Percentiles rank a stretch among this genome's conserved stretches.
Evolutionary conservation across 2,888 invertebrate species (phyloP).

Genomic region (Luperina testacea): DNA sequence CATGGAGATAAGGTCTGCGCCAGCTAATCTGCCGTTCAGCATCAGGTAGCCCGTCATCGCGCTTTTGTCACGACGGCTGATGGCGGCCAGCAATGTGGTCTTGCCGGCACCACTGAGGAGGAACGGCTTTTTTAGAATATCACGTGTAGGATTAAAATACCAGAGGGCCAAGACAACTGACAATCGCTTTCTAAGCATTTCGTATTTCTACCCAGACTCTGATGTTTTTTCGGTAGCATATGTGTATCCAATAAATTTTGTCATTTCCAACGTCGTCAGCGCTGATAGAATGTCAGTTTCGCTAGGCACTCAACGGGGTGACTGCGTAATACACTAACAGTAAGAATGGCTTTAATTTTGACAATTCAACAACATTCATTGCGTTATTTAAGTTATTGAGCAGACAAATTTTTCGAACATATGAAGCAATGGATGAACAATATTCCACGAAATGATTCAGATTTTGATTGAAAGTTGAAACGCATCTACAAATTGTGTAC

Average conservation of each 20-base stretch:
- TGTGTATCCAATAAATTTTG: neutral
- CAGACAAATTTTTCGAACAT: neutral
- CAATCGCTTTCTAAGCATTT: neutral
- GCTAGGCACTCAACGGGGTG: neutral
- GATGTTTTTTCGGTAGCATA: neutral
- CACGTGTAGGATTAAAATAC: neutral
- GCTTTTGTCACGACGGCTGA: constrained; percentile 93
- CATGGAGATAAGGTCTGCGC: constrained; percentile 92
- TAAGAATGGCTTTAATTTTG: no score
- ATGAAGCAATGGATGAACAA: neutral
- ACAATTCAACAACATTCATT: neutral
- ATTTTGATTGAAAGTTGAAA: neutral
- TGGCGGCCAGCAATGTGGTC: constrained; percentile 93
- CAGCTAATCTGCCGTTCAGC: constrained; percentile 92
- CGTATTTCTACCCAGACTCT: neutral
- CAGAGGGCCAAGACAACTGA: neutral
- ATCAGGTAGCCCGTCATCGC: constrained; percentile 92
- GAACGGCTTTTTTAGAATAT: neutral
- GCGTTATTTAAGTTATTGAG: neutral
- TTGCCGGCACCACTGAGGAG: constrained; percentile 93
- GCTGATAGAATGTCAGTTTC: neutral
- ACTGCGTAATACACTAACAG: no score
- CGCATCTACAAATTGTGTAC: neutral
- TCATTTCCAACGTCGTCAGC: neutral
- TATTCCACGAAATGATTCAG: neutral